Evolutionary conservation across 2,888 invertebrate genomes (phyloP), one percentile per base, ranked within the genome.

Genomic region (Phengaris alcon): DNA sequence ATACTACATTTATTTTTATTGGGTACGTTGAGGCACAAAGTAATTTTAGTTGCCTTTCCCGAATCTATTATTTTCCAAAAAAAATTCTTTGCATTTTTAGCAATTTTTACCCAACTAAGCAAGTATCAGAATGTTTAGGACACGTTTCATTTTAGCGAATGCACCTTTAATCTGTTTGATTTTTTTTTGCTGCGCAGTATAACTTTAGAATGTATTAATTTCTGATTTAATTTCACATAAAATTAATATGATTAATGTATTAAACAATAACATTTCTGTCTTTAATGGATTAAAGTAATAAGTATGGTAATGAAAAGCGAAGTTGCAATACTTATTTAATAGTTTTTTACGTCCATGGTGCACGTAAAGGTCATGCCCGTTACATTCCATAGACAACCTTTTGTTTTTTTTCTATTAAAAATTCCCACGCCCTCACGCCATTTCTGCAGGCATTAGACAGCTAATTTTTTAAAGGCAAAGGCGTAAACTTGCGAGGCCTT

Each of bases 311-410:
- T 44, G 35, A 13, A 64, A 64, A 44, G 64, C 64, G 51, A 64
- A 74, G 74, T 48, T 52, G 48, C 48, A 51, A 74, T 51, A 74
- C 51, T 48, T 64, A 59, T 13, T 64, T 74, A 64, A 64, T 64
- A 64, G 22, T 35, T 74, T 64, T 76, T 68, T 75, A 69, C 76
- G 55, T 74, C 77, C 79, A 79, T 78, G 79, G 85, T 82, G 82
- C 78, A 75, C 76, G 77, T 55, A 87, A 87, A 87, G 87, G 87
- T 87, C 84, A 82, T 68, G 81, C 79, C 83, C 88, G 88, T 88
- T 88, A 87, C 83, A 87, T 88, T 82, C 86, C 84, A 77, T 59
- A 68, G 54, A 6, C 85, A 84, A 85, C 78, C 79, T 79, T 81
- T 54, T 79, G 74, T 57, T 78, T 78, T 78, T 79, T 78, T 72